Evolutionary conservation across 2,888 invertebrate species (phyloP).

Genomic region (Metopia argyrocephala): DNA sequence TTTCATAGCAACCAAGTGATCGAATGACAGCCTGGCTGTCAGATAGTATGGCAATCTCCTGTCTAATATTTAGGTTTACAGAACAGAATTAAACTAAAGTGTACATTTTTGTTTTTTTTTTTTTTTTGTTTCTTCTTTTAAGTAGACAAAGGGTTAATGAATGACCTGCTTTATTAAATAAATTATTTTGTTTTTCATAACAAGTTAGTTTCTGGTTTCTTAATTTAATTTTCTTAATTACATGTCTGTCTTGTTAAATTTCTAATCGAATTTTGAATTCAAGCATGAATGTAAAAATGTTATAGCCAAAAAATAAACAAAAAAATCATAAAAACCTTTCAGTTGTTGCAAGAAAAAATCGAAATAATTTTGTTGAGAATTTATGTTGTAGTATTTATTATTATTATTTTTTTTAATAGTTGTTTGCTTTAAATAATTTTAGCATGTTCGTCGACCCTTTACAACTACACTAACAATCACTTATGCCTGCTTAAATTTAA

Average conservation of each 20-base stretch:
- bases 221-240: neutral
- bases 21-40: no score
- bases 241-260: constrained; percentile 39
- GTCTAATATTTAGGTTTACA: no score
- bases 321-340: constrained; percentile 45
- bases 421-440: neutral
- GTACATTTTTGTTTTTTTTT: no score
- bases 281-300: constrained; percentile 57
- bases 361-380: constrained; percentile 45
- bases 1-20: no score
- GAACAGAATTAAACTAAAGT: no score
- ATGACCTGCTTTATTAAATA: no score
- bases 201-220: neutral
- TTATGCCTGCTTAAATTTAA: neutral
- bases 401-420: constrained; percentile 16
- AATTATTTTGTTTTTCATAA: no score
- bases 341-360: constrained; percentile 52
- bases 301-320: constrained; percentile 18
- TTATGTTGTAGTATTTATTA: constrained; percentile 49
- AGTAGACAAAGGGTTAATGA: no score
- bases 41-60: no score
- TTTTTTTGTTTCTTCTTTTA: no score
- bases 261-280: constrained; percentile 45
- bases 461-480: neutral
- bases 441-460: no score